A percentile compares a stretch with the other conserved stretches of the same genome.
Evolutionary conservation across 2,113 vertebrate species (phyloP).

Genomic region (Sapayoa aenigma): DNA sequence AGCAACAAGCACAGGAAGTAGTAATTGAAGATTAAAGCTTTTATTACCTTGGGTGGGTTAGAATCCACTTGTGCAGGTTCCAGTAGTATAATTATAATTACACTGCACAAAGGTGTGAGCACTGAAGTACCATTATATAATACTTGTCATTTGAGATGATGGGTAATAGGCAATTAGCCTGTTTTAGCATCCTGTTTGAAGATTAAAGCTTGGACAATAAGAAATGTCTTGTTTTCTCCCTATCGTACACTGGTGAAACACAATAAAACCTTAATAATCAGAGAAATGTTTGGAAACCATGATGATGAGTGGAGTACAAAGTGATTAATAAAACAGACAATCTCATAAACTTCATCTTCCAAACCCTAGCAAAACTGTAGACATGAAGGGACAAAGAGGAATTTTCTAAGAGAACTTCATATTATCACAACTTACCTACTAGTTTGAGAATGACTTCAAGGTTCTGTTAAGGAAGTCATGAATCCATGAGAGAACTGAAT

Average conservation of each 20-base stretch:
- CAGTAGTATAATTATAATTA: conserved; percentile 28
- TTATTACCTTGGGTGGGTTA: neutral
- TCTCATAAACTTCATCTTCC: neutral
- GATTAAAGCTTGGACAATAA: conserved; percentile 12
- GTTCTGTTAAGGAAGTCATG: neutral
- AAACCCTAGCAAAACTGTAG: neutral
- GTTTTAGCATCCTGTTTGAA: conserved; percentile 20
- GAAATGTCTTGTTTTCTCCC: neutral
- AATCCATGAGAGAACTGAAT: neutral
- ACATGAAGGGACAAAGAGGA: neutral
- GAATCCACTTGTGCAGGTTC: conserved; percentile 7
- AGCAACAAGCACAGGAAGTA: neutral
- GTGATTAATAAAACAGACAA: neutral
- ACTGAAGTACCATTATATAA: conserved; percentile 1
- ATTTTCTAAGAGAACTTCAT: neutral
- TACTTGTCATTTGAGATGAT: neutral
- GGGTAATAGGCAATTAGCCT: neutral
- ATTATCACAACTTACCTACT: neutral
- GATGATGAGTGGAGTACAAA: neutral
- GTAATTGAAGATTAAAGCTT: conserved; percentile 38
- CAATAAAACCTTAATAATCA: neutral
- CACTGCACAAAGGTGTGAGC: neutral
- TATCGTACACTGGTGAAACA: neutral
- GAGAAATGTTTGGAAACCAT: neutral
- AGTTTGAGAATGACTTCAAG: neutral